Base-by-base conservation (phyloP, 2,888 invertebrate genomes). In the Patella caerulea region DNA sequence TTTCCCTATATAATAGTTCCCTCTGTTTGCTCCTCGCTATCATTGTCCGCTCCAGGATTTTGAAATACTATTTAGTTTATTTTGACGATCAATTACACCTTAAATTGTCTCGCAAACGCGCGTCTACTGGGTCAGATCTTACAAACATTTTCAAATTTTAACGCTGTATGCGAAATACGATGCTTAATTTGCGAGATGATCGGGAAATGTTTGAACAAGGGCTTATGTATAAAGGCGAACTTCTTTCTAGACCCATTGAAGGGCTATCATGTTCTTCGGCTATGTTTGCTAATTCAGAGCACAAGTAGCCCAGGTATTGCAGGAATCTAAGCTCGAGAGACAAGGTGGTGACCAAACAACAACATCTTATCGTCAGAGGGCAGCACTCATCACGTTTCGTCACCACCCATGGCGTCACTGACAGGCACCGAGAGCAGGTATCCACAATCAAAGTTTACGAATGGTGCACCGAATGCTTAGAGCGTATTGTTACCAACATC, bases 121-220 rank as follows among this genome's bases (percentile, higher is more conserved):
- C 65, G 24, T 65, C 19, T 24, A 65, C 65, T 65, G 24, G 65
- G 65, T 65, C 65, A 65, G 24, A 65, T 65, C 24, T 24, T 24
- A 65, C 65, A 65, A 65, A 65, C 65, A 65, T 65, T 65, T 65
- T 65, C 65, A 65, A 65, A 65, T 24, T 65, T 65, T 65, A 65
- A 65, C 65, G 24, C 19, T 65, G 65, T 65, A 24, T 65, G 65
- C 65, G 65, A 65, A 65, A 65, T 65, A 65, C 65, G 65, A 65
- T 65, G 19, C 65, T 65, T 65, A 65, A 65, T 65, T 65, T 65
- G 14, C 65, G 24, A 19, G 65, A 65, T 65, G 65, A 65, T 24
- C 65, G 24, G 11, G 19, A 19, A 12, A 12, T 65, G 65, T 65
- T 65, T 19, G 24, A 9, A 65, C 24, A 65, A 65, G 65, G 65